Conservation (phyloP, 2,797 vertebrate species). For the Schizothorax lantsangensis region DNA sequence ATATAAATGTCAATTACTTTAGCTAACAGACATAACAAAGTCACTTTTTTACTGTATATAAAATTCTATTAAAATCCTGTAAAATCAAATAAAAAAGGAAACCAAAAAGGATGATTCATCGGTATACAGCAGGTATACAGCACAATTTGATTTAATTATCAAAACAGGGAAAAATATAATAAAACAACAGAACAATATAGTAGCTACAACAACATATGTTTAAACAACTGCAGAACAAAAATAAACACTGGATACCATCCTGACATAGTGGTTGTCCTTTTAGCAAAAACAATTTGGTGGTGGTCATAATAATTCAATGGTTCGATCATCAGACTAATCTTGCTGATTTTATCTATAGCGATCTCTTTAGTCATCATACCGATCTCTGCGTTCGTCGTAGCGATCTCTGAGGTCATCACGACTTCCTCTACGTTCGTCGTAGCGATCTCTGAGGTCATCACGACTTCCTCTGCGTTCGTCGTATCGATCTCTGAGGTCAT, state of each 20-base stretch:
- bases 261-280: not conserved
- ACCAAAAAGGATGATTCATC: not conserved
- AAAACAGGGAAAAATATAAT: not conserved
- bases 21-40: not conserved
- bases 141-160: not conserved
- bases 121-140: not conserved
- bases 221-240: not conserved
- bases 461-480: conserved; percentile 54
- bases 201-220: not conserved
- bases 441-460: conserved; percentile 52
- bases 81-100: not conserved
- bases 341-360: conserved; percentile 39
- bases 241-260: not conserved
- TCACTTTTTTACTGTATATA: not conserved
- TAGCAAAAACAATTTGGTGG: not conserved
- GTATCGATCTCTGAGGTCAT: conserved; percentile 2
- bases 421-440: not conserved
- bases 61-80: not conserved
- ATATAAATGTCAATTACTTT: not conserved
- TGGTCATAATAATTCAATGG: not conserved
- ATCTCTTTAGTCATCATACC: conserved; percentile 45
- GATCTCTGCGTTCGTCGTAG: not conserved
- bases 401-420: conserved; percentile 14
- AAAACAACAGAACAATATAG: not conserved
- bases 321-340: conserved; percentile 11